These are phyloP conservation scores for Varanus salvator DNA, from an alignment of 2,113 vertebrate species.

Conservation along the genomic window DNA sequence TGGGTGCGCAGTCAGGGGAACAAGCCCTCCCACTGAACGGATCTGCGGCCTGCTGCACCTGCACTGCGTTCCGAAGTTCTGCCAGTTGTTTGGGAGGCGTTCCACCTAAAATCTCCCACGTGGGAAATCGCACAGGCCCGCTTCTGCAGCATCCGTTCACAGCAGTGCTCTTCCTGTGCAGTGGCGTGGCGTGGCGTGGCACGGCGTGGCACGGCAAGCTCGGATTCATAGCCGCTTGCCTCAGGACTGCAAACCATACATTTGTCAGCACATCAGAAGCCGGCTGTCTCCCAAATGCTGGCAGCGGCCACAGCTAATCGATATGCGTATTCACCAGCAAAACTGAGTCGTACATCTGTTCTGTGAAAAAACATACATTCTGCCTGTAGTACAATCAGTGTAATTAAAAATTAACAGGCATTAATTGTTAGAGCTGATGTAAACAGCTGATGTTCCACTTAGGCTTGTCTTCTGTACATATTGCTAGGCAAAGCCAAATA, in stretches of 20 bases:
- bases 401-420: slow-evolving; percentile 99
- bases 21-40: neutral
- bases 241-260: slow-evolving; percentile 62
- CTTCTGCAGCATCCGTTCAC: rapidly evolving
- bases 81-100: neutral
- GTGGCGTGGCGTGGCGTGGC: too few relatives aligned
- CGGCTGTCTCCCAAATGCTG: slow-evolving; percentile 69
- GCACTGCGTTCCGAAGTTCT: neutral
- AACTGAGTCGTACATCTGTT: slow-evolving; percentile 89
- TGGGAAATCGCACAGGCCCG: neutral
- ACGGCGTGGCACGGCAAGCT: neutral
- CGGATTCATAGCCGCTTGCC: neutral
- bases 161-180: rapidly evolving
- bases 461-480: slow-evolving; percentile 93
- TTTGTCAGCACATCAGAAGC: slow-evolving; percentile 67
- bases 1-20: neutral
- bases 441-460: slow-evolving; percentile 97
- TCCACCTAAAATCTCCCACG: too few relatives aligned
- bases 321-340: slow-evolving; percentile 80
- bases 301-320: slow-evolving; percentile 85
- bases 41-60: neutral
- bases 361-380: slow-evolving; percentile 88
- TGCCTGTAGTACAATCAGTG: slow-evolving; percentile 92
- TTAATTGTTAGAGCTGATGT: slow-evolving; percentile 97
- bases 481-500: slow-evolving; percentile 86